phyloP scores from a whole-genome alignment of 2,888 invertebrate species.

The Hetaerina titia region DNA sequence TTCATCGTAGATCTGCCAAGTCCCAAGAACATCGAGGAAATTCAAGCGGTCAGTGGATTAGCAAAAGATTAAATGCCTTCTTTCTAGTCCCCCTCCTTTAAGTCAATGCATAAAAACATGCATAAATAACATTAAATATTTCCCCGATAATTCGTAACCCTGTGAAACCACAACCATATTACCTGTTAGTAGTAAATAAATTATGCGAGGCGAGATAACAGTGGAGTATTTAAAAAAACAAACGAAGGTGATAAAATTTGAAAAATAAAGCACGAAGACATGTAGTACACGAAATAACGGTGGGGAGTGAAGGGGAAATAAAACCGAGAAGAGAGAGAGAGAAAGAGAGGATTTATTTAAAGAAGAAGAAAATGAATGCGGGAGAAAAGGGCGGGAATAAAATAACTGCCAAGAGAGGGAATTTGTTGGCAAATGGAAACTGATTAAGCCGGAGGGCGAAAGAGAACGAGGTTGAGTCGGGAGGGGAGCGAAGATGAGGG shows the following conservation, averaged over 20 bases:
- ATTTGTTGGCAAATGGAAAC: constrained; percentile 67
- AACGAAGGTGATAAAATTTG: background rate
- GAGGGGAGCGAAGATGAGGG: background rate
- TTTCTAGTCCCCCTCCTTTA: background rate
- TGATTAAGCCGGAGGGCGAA: constrained; percentile 43
- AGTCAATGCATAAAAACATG: background rate
- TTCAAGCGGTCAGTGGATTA: too few relatives aligned
- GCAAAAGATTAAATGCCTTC: too few relatives aligned
- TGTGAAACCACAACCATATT: background rate
- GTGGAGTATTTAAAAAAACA: background rate
- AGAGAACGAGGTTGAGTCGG: background rate
- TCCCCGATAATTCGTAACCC: background rate
- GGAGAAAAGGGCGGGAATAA: background rate
- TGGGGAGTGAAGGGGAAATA: background rate
- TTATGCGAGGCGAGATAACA: background rate
- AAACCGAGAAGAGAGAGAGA: background rate
- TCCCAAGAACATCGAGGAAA: too few relatives aligned
- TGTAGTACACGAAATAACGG: background rate
- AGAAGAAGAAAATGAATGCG: constrained; percentile 22
- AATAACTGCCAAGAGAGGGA: constrained; percentile 55
- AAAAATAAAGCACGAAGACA: background rate
- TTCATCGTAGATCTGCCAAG: too few relatives aligned
- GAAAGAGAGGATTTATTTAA: background rate
- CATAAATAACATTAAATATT: background rate
- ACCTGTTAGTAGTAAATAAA: background rate